Evolutionary conservation across 2,113 vertebrate species (phyloP).

Genomic region (Cathartes aura): DNA sequence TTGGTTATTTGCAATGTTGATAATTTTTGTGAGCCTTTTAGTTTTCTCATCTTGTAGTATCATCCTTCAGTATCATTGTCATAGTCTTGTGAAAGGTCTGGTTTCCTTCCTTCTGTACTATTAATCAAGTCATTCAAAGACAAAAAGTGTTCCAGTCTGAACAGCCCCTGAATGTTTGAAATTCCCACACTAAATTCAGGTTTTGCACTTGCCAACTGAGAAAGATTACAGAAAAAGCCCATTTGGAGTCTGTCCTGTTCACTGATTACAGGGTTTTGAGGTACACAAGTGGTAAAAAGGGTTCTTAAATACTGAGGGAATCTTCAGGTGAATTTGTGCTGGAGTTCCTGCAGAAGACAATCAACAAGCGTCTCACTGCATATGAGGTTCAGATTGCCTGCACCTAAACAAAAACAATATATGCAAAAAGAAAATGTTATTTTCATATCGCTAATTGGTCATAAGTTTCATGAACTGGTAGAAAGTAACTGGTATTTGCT

Average conservation of each 20-base stretch:
- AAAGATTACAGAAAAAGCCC: neutral
- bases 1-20: neutral
- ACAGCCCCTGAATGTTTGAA: neutral
- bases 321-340: neutral
- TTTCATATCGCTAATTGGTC: neutral
- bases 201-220: neutral
- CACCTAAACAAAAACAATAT: neutral
- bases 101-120: neutral
- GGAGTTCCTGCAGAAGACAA: neutral
- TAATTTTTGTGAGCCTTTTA: neutral
- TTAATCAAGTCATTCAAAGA: neutral
- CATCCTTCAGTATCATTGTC: neutral
- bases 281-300: neutral
- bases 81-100: neutral
- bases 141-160: neutral
- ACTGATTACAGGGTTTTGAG: neutral
- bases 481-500: neutral
- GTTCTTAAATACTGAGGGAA: neutral
- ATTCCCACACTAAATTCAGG: neutral
- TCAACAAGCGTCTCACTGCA: neutral
- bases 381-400: neutral
- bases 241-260: neutral
- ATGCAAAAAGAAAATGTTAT: neutral
- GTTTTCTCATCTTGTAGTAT: neutral
- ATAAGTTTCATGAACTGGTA: neutral